Percentiles rank a stretch among this genome's conserved stretches.
Evolutionary conservation across 53 echinoderm and acorn worm species (phyloP).

Genomic region (Actinopyga echinites): DNA sequence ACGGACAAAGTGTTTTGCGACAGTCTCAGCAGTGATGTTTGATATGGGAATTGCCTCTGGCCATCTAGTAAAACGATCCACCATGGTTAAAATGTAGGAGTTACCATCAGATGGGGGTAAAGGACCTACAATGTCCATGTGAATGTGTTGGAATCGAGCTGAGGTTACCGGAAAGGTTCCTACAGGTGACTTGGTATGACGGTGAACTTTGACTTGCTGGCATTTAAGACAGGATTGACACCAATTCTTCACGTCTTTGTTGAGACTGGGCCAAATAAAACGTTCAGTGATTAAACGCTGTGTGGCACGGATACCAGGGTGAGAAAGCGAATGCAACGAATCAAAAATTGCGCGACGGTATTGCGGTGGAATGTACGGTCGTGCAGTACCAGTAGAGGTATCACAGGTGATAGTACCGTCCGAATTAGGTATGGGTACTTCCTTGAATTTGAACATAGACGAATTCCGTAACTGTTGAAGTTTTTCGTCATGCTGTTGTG

Average conservation of each 20-base stretch:
- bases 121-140: no score
- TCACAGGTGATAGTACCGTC: constrained; percentile 50
- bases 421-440: constrained; percentile 24
- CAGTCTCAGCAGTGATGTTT: no score
- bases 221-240: constrained; percentile 53
- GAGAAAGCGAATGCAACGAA: constrained; percentile 62
- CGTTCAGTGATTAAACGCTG: constrained; percentile 50
- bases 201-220: constrained; percentile 7
- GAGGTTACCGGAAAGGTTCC: no score
- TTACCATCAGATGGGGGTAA: no score
- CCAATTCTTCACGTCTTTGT: constrained; percentile 54
- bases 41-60: no score
- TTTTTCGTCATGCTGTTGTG: background rate
- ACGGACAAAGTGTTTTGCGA: no score
- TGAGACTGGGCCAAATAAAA: constrained; percentile 65
- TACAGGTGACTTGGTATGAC: background rate
- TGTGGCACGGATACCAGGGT: constrained; percentile 62
- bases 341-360: constrained; percentile 40
- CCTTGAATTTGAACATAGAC: constrained; percentile 36
- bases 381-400: constrained; percentile 37
- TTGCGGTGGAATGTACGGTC: constrained; percentile 18
- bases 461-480: constrained; percentile 11
- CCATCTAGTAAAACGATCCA: no score
- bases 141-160: no score
- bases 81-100: no score